Percentiles rank a stretch among this genome's conserved stretches.
phyloP scores from a whole-genome alignment of 2,888 invertebrate genomes.

The Hirtodrosophila confusa region DNA sequence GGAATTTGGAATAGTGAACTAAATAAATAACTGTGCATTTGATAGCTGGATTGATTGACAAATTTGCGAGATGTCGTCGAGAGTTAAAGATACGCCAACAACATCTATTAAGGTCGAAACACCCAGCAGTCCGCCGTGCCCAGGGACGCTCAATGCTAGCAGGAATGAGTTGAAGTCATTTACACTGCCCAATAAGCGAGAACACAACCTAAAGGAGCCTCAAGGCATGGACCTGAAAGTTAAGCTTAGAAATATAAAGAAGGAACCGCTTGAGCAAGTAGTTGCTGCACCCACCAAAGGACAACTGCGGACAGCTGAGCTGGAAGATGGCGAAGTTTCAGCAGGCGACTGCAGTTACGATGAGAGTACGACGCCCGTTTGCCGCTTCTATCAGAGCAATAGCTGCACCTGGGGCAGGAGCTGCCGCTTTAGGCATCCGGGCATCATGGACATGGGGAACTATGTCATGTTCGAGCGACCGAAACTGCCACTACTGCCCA shows the following conservation, averaged over 20 bases:
- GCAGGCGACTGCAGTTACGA: not conserved
- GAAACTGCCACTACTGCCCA: constrained; percentile 5
- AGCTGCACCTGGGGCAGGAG: constrained; percentile 34
- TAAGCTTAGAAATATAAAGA: too few relatives aligned
- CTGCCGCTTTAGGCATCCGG: constrained; percentile 46
- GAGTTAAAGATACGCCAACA: not conserved
- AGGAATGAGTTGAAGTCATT: too few relatives aligned
- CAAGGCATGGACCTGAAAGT: too few relatives aligned
- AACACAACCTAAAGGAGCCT: too few relatives aligned
- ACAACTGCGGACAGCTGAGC: not conserved
- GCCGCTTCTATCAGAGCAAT: constrained; percentile 30
- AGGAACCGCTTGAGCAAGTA: too few relatives aligned
- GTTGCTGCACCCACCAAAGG: too few relatives aligned
- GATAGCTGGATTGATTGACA: not conserved
- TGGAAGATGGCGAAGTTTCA: constrained; percentile 57
- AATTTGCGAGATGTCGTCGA: not conserved
- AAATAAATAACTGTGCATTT: not conserved
- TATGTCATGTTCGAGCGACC: constrained; percentile 55
- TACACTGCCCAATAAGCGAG: too few relatives aligned
- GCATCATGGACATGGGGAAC: constrained; percentile 32
- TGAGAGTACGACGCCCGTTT: constrained; percentile 12
- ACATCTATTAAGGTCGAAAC: not conserved
- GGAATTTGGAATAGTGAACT: too few relatives aligned
- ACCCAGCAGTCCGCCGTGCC: not conserved
- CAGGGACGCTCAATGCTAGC: too few relatives aligned